Base-by-base conservation (phyloP, 2,113 vertebrate species). In the Lepidothrix coronata region DNA sequence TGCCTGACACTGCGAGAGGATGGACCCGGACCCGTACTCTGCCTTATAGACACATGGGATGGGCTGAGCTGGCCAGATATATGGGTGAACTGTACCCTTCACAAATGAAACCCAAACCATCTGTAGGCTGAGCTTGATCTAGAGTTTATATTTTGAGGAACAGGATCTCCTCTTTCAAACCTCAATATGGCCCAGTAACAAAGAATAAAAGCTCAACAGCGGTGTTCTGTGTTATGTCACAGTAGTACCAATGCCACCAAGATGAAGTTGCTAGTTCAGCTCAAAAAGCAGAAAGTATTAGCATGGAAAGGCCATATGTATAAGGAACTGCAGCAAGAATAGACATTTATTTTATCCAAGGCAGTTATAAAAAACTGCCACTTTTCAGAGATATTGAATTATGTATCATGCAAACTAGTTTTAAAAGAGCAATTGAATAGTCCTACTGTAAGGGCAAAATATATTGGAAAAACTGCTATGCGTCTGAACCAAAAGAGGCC, bases 1-100 rank as follows among this genome's bases (percentile, higher is more conserved):
- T 5, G 9, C 52, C 52, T 58, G 41, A 17, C 33, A 14, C 23
- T 62, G 68, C 5, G 1, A 44, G 28, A 55, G 20, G 35, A 58
- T 11, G 13, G 20, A 67, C 17, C 35, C 0, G 0, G 30, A 35
- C 10, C 41, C 1, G 0, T 14, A 51, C 17, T 21, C 0, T 28
- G 1, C 18, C 9, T 33, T n/a, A 46, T 2, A 59, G 51, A 90
- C 6, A 6, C 24, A 37, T 12, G 46, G 30, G 61, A 70, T 7
- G 24, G 37, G 62, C 41, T 28, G 46, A 55, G 16, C 19, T 17
- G 11, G 37, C 8, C 62, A 89, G 58, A n/a, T 2, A 28, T 0
- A 1, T 8, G 11, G 68, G 11, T 16, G 31, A 70, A 54, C 54
- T 44, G 31, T 4, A 59, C 12, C 55, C 12, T n/a, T 54, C 30